Conservation (phyloP, 2,888 invertebrate genomes). For the Corbicula japonica region DNA sequence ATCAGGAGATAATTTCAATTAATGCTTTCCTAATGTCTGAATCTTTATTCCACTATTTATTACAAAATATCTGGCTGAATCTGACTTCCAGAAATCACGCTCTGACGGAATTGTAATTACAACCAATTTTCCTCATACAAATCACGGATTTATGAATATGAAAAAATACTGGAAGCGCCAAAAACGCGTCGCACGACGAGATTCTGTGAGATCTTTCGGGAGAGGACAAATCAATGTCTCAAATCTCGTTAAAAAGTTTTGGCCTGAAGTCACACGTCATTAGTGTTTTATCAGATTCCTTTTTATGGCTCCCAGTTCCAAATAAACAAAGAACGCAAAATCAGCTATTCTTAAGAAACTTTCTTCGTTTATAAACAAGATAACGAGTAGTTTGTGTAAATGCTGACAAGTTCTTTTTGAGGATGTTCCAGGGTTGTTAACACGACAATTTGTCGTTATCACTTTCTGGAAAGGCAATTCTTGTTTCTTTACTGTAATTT, state of each 20-base stretch:
- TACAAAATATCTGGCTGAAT: constrained; percentile 30
- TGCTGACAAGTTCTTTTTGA: too few relatives aligned
- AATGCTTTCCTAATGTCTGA: constrained; percentile 26
- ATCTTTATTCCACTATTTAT: constrained; percentile 51
- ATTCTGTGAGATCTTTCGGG: background rate
- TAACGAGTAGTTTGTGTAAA: too few relatives aligned
- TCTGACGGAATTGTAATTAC: constrained; percentile 51
- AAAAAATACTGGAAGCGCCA: too few relatives aligned
- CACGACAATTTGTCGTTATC: too few relatives aligned
- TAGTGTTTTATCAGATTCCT: constrained; percentile 17
- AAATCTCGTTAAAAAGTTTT: constrained; percentile 24
- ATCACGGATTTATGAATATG: constrained; percentile 13
- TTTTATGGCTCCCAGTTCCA: constrained; percentile 10
- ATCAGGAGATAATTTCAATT: constrained; percentile 43
- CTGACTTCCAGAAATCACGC: constrained; percentile 33
- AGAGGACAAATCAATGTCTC: constrained; percentile 40
- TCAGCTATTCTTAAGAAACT: too few relatives aligned
- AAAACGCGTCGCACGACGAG: too few relatives aligned
- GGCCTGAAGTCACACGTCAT: constrained; percentile 10
- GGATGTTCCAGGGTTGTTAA: too few relatives aligned
- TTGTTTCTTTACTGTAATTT: too few relatives aligned
- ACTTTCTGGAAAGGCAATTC: too few relatives aligned
- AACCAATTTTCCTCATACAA: constrained; percentile 40
- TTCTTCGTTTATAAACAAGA: too few relatives aligned
- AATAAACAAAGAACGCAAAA: constrained; percentile 25